Base-by-base conservation (phyloP, 2,797 vertebrate genomes). In the Lutjanus campechanus region DNA sequence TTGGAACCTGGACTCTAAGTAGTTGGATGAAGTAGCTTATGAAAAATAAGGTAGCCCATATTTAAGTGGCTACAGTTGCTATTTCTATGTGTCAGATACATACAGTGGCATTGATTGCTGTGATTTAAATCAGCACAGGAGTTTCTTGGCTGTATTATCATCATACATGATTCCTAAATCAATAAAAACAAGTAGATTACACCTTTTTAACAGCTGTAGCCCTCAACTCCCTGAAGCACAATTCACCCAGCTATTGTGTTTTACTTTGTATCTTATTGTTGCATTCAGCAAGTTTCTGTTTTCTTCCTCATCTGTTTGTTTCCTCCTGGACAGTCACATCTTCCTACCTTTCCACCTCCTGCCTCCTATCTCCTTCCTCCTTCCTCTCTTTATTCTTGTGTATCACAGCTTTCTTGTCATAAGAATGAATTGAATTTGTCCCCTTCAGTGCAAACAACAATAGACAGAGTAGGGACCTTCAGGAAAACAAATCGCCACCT, bases 351-450 rank as follows among this genome's bases (percentile, higher is more conserved):
- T 60, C 70, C 76, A 49, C 73, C 80, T 67, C 72, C 76, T 56
- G 16, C 60, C 50, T 61, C 51, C 82, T 74, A 60, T 83, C 78
- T 79, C 58, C 66, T 73, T 67, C 79, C 63, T 71, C 74, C 72
- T 75, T 81, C 68, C 95, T 90, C 95, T 95, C 86, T 92, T 91
- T 91, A 84, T 90, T 90, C 88, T 88, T 65, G 79, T 93, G 91
- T 92, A 93, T 98, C 96, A 95, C 95, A 95, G 96, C 94, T 94
- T 97, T 96, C 96, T 95, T 98, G 97, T 98, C 97, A 97, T 96
- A 95, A 97, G 96, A 98, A 99, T 98, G 97, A 98, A 99, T 98
- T 97, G 97, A 97, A 97, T 98, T 97, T 96, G 96, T 97, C 96
- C 97, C 96, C 97, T 96, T 98, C 96, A 97, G 97, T 97, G 96